Evolutionary conservation across 1,140 invertebrate species (phyloP).

Genomic region (Belonocnema kinseyi): DNA sequence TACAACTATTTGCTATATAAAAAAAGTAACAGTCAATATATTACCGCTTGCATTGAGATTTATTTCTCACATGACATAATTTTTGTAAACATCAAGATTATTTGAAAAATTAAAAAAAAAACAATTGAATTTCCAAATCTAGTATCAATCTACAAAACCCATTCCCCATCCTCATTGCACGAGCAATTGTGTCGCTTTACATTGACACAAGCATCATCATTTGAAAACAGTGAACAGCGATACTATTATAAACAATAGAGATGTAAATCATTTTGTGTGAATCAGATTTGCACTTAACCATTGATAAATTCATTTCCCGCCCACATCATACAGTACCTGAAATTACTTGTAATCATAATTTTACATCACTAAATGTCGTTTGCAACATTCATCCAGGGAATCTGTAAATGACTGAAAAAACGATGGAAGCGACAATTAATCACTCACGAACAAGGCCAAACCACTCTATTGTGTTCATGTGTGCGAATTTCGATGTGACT

Average conservation of each 20-base stretch:
- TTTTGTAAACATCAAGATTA: no score
- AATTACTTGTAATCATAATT: constrained; percentile 1
- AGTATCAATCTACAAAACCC: neutral
- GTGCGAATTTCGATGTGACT: constrained; percentile 15
- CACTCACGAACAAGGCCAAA: constrained; percentile 12
- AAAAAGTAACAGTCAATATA: no score
- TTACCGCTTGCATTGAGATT: no score
- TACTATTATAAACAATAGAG: neutral
- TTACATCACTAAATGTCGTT: constrained; percentile 19
- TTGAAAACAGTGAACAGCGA: neutral
- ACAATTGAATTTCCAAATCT: neutral
- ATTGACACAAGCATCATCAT: constrained; percentile 1
- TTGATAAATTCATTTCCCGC: constrained; percentile 8
- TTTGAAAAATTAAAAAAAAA: no score
- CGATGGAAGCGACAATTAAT: constrained; percentile 1
- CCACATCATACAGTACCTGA: neutral
- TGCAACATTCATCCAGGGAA: neutral
- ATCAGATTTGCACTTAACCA: constrained; percentile 1
- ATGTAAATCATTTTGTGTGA: neutral
- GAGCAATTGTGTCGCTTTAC: neutral
- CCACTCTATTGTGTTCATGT: neutral
- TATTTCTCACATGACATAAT: no score
- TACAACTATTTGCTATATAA: no score
- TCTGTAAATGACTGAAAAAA: neutral
- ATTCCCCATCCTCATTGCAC: neutral